Evolutionary conservation across 2,797 vertebrate genomes (phyloP).

Genomic region (Acanthiza pusilla): DNA sequence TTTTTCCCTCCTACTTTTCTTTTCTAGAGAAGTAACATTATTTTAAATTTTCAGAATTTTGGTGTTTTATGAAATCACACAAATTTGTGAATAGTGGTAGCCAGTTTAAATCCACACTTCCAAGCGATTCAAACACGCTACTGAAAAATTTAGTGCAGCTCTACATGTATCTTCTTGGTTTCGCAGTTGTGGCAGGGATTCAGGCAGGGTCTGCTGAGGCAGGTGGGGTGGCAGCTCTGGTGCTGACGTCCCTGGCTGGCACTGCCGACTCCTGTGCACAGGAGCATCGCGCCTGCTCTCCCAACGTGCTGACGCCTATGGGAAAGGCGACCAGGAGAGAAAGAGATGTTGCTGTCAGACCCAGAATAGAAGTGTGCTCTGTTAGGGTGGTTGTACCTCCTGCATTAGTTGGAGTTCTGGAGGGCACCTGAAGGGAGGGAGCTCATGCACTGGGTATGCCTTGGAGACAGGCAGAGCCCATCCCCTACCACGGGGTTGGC

Average conservation of each 20-base stretch:
- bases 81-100: not conserved
- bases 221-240: not conserved
- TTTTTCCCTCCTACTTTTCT: not conserved
- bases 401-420: not conserved
- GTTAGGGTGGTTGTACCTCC: not conserved
- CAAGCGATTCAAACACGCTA: accelerated
- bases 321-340: not conserved
- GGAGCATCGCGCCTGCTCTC: not conserved
- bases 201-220: not conserved
- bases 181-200: not conserved
- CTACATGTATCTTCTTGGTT: not conserved
- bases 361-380: not conserved
- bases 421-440: not conserved
- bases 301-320: accelerated
- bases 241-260: not conserved
- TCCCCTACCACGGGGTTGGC: accelerated
- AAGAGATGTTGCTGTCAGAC: accelerated
- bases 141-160: not conserved
- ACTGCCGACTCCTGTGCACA: not conserved
- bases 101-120: not conserved
- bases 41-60: not conserved
- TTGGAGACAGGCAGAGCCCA: not conserved
- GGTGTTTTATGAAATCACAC: not conserved
- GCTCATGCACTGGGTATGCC: not conserved
- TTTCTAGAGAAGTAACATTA: not conserved